These are phyloP conservation scores for Drosophila simulans DNA, from an alignment of 1,140 invertebrate genomes.

Conservation along the genomic window DNA sequence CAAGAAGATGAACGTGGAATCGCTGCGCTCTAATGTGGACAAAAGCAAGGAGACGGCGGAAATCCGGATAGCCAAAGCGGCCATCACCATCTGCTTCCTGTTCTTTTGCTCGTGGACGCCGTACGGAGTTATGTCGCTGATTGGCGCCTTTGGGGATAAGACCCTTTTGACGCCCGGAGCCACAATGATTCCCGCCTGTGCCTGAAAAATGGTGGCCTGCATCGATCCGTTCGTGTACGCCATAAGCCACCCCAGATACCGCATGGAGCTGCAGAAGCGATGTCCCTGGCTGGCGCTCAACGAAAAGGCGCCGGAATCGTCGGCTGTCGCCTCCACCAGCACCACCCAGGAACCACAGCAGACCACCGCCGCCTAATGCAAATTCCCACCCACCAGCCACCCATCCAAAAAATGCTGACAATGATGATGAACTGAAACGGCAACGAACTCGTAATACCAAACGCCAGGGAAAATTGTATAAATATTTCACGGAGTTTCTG, in stretches of 20 bases:
- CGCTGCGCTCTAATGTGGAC: conserved; percentile 90
- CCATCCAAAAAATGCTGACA: not conserved
- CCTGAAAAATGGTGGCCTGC: conserved; percentile 93
- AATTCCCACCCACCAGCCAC: not conserved
- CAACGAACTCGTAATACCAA: conserved; percentile 55
- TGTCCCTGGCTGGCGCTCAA: conserved; percentile 88
- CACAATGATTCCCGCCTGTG: conserved; percentile 94
- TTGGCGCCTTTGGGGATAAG: conserved; percentile 93
- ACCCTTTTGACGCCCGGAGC: conserved; percentile 91
- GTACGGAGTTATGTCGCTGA: conserved; percentile 90
- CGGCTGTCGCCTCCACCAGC: conserved; percentile 75
- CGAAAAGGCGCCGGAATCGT: conserved; percentile 85
- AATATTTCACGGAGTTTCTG: conserved; percentile 17
- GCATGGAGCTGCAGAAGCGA: conserved; percentile 87
- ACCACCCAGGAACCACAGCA: conserved; percentile 83
- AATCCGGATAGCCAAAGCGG: conserved; percentile 93
- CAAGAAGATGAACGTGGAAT: conserved; percentile 97
- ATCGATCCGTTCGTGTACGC: conserved; percentile 95
- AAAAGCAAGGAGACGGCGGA: conserved; percentile 90
- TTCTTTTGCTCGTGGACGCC: conserved; percentile 94
- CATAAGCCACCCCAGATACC: conserved; percentile 95
- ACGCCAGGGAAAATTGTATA: conserved; percentile 51
- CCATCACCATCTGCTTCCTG: conserved; percentile 93
- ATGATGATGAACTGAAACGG: conserved; percentile 33
- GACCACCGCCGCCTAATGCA: conserved; percentile 81